Base-by-base conservation (phyloP, 1,140 invertebrate genomes). In the Dufourea novaeangliae region DNA sequence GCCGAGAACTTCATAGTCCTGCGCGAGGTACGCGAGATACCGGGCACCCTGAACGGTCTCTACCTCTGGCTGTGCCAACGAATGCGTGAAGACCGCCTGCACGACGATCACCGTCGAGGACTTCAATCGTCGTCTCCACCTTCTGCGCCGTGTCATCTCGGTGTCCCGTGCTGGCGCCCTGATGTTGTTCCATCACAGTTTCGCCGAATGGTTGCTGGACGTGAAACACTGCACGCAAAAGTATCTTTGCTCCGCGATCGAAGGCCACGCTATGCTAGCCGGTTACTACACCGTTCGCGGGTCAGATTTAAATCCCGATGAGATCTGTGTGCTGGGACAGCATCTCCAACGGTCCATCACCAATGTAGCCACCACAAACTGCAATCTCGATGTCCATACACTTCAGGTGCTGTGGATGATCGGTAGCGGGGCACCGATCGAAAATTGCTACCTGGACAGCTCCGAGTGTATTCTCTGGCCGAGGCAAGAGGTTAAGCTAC, bases 161-260 rank as follows among this genome's bases (percentile, higher is more conserved):
- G 93, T 94, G 5, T 92, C 94, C 72, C 95, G 92, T 91, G 93
- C 94, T 10, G 95, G 95, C 1, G 95, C 94, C 32, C 92, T 97
- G 69, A 95, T 96, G 81, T 93, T 97, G 4, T 97, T 98, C 90
- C 97, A 98, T 90, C 96, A 97, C 87, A 98, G 97, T 75, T 99
- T 99, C 90, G 96, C 97, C 11, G 97, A 98, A 87, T 99, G 98
- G 98, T 91, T 99, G 54, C 92, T 97, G 29, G 98, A 99, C 92
- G 98, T 99, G 0, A 99, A 99, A 92, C 98, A 99, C 87, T 98
- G 98, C 89, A 99, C 98, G 14, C 96, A 97, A 82, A 97, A 98
- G 85, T 99, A 98, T 90, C 93, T 99, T 54, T 98, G 98, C 89
- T 95, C 96, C 75, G 96, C 97, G 1, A 93, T 94, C 46, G 96